Evolutionary conservation across 2,113 vertebrate genomes (phyloP).

Genomic region (Pipra filicauda): DNA sequence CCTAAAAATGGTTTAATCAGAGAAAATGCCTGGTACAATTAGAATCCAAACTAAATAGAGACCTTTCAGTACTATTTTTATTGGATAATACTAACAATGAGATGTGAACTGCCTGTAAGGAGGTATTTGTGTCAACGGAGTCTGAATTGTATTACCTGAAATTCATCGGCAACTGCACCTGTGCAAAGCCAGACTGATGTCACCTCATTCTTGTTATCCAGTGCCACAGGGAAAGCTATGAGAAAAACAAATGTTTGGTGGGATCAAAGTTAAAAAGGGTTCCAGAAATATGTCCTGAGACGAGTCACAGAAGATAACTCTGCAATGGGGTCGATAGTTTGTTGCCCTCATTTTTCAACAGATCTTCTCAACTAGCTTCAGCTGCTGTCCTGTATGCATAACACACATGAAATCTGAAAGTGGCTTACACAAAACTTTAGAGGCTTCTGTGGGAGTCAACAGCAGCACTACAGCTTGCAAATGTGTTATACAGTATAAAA

Average conservation of each 20-base stretch:
- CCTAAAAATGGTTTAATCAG: neutral
- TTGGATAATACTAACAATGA: neutral
- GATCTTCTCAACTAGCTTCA: neutral
- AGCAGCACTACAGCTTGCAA: neutral
- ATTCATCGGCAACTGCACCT: neutral
- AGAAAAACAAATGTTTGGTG: neutral
- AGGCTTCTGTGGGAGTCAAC: neutral
- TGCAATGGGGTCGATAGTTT: neutral
- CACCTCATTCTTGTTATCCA: neutral
- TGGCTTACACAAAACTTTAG: neutral
- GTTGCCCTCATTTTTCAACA: neutral
- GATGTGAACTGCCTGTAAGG: neutral
- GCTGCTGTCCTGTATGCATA: neutral
- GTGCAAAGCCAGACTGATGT: neutral
- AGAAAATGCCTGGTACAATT: neutral
- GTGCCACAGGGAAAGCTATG: neutral
- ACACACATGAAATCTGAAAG: neutral
- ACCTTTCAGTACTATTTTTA: neutral
- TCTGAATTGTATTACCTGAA: neutral
- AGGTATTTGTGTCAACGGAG: neutral
- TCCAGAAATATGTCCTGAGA: neutral
- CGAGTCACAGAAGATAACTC: neutral
- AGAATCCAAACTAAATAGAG: neutral
- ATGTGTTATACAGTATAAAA: neutral
- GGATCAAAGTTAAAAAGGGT: neutral